Conservation (phyloP, 2,113 vertebrate genomes). For the Triplophysa rosa region DNA sequence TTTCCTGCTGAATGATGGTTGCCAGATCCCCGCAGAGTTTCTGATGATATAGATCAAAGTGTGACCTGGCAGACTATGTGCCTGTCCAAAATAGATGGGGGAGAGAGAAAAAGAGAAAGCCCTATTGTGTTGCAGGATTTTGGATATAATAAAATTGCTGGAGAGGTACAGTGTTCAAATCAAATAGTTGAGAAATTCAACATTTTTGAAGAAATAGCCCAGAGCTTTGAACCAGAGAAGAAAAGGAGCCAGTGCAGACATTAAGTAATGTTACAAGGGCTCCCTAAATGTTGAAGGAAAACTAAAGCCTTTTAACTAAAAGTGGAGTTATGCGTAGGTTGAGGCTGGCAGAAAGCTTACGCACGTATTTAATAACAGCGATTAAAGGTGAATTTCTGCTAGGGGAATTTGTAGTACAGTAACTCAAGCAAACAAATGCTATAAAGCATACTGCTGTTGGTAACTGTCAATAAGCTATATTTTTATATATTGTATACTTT, state of each 20-base stretch:
- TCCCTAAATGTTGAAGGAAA: not conserved
- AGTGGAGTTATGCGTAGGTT: slow-evolving; percentile 2
- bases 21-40: slow-evolving; percentile 47
- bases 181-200: slow-evolving; percentile 10
- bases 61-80: slow-evolving; percentile 43
- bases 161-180: not conserved
- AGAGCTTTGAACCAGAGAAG: not conserved
- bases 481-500: not conserved
- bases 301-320: slow-evolving; percentile 4
- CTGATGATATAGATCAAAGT: slow-evolving; percentile 48
- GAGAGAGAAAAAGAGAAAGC: slow-evolving; percentile 4
- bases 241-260: not conserved
- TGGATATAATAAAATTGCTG: slow-evolving; percentile 10
- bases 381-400: not conserved
- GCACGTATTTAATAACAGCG: not conserved
- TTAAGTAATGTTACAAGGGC: not conserved
- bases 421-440: not conserved
- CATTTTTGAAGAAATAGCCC: not conserved
- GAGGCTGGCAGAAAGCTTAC: not conserved
- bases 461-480: not conserved
- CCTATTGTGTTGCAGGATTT: not conserved
- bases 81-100: not conserved
- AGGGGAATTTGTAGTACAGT: too few relatives aligned
- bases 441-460: not conserved
- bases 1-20: slow-evolving; percentile 39